Base-by-base conservation (phyloP, 2,797 vertebrate genomes). In the Tamandua tetradactyla region DNA sequence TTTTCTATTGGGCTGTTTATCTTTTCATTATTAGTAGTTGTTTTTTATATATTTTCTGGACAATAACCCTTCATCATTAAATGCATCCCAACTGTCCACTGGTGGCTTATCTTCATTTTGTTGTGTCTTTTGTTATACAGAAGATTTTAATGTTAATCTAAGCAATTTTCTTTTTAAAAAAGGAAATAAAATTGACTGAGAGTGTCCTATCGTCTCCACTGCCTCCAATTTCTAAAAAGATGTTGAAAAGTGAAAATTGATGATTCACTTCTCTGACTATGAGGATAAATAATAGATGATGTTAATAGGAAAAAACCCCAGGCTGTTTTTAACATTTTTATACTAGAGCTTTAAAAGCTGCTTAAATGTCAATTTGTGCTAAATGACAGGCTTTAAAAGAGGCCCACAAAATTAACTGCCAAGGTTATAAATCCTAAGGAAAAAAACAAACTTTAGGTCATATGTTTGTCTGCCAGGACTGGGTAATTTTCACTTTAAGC, bases 301-400 rank as follows among this genome's bases (percentile, higher is more conserved):
- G 44, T 78, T 94, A 92, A 74, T 37, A 87, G 61, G 32, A 32
- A 93, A 89, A 94, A 79, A 32, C 8, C 8, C 6, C 20, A 84
- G 72, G 25, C 11, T 78, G 55, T 85, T 94, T 55, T 88, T 92
- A 90, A 92, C 94, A 92, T 85, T 95, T 95, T 96, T 90, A 95
- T 64, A 82, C 64, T 25, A 64, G 81, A 81, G 78, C 68, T 96
- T 93, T 92, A 93, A 92, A 95, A 92, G 68, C 81, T 89, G 78
- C 91, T 95, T 96, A 96, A 96, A 96, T 94, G 94, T 95, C 95
- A 90, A 55, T 94, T 97, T 96, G 76, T 88, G 49, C 72, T 92
- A 95, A 95, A 96, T 82, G 91, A 69, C 91, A 94, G 85, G n/a
- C 74, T 88, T 96, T 94, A 92, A 96, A 96, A 91, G 47, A 96